Evolutionary conservation across 2,797 vertebrate genomes (phyloP), one percentile per base, ranked within the genome.

Genomic region (Argya squamiceps): DNA sequence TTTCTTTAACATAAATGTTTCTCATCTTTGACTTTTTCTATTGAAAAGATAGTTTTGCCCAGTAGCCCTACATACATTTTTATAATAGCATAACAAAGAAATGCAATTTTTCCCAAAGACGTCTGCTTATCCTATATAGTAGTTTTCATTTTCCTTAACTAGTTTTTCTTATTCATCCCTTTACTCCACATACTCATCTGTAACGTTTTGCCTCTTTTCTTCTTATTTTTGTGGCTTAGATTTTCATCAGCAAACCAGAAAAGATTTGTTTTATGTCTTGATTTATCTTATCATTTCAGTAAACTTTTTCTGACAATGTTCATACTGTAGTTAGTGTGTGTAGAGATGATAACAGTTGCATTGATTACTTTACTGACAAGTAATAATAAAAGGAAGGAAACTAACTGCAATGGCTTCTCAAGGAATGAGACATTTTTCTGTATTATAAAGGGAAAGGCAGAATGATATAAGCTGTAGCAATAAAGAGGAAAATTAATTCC

Each of bases 401-500:
- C 14, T 71, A 85, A 85, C 75, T 82, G 65, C 87, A 89, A 76
- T 65, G 62, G 36, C 74, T 89, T 94, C 73, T 93, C 58, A 90
- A 93, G 50, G 65, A 94, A 96, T 53, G 58, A 88, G 44, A 71
- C 53, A 0, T 5, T 62, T 94, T 93, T 84, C 59, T 70, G 15
- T 86, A 49, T 84, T 93, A 82, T 88, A 89, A 92, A 92, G 34
- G 73, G 50, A 89, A 88, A 95, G 49, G 68, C 29, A 0, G 68
- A 83, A 93, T 79, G 46, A 93, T 93, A 92, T 87, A 96, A 95
- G 78, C 75, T 84, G 47, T 64, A 83, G 81, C 83, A 93, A 93
- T 97, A 95, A 95, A 92, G 67, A 82, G 37, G 94, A 95, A 96
- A 95, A 96, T 95, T 95, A 95, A 96, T 88, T 96, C 88, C 88